Evolutionary conservation across 2,888 invertebrate genomes (phyloP), one percentile per base, ranked within the genome.

Genomic region (Trissonchulus latispiculum): DNA sequence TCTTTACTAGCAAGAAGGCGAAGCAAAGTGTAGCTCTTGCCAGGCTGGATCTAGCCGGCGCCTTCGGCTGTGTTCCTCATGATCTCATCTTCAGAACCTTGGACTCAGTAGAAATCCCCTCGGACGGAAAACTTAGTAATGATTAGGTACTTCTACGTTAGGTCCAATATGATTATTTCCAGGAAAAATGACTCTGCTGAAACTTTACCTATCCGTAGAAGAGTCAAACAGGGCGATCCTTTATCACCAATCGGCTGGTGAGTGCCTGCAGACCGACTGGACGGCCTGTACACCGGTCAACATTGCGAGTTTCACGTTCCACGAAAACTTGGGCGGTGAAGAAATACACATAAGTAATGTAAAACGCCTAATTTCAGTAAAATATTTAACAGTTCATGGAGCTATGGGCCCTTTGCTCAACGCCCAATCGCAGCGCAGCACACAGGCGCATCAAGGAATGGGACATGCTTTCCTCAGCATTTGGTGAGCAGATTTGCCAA

Each of bases 211-310:
- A 29, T 78, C 72, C 75, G 64, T 0, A 76, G 78, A 62, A 77
- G 82, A 1, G 81, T 84, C 0, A 77, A 79, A 0, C 81, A 83
- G 76, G 83, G 83, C 1, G 79, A 79, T n/a, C n/a, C 83, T 1
- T 71, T 81, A 0, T 80, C 79, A 68, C 81, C 81, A 0, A 77
- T 82, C 1, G 35, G 82, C 0, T 83, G 84, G 75, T 81, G 83
- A 74, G 73, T 84, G 1, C 77, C 78, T 2, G 71, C 80, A 8
- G 81, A 83, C 70, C 79, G n/a, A n/a, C n/a, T n/a, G n/a, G n/a
- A n/a, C n/a, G n/a, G n/a, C n/a, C n/a, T n/a, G n/a, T n/a, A n/a
- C n/a, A n/a, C n/a, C n/a, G n/a, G n/a, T n/a, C n/a, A n/a, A n/a
- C n/a, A n/a, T n/a, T n/a, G n/a, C n/a, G n/a, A n/a, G n/a, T n/a